Percentiles rank a stretch among this genome's conserved stretches.
These are phyloP conservation scores for Cerceris rybyensis DNA, from an alignment of 2,888 invertebrate species.

Conservation along the genomic window DNA sequence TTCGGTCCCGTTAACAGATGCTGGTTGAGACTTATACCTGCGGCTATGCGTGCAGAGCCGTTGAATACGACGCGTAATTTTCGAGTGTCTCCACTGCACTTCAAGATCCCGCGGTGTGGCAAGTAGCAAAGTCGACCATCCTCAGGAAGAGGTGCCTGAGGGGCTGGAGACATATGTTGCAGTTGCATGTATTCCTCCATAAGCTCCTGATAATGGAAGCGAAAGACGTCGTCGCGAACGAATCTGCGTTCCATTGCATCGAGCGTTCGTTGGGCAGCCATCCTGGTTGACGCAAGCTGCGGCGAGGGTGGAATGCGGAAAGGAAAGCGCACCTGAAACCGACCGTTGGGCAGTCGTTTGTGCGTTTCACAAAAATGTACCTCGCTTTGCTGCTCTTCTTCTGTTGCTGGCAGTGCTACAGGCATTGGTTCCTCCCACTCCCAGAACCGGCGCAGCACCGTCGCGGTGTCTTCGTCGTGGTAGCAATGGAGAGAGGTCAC, in stretches of 20 bases:
- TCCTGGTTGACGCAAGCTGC: too few species aligned
- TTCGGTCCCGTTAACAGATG: not conserved
- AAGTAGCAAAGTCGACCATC: not conserved
- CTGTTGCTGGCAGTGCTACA: too few species aligned
- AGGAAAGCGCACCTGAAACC: too few species aligned
- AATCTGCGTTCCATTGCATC: too few species aligned
- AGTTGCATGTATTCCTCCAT: not conserved
- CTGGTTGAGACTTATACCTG: not conserved
- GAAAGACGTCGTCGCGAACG: too few species aligned
- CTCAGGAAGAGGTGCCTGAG: not conserved
- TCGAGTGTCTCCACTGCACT: not conserved
- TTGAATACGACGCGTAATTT: not conserved
- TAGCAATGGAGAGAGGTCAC: not conserved
- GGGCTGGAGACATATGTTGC: not conserved
- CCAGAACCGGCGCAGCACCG: not conserved
- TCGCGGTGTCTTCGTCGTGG: not conserved
- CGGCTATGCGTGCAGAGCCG: not conserved
- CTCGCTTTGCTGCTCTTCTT: too few species aligned
- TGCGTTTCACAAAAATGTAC: too few species aligned
- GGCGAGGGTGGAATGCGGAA: too few species aligned
- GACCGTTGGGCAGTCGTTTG: too few species aligned
- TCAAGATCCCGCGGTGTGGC: not conserved
- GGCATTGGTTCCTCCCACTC: too few species aligned
- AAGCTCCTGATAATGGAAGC: not conserved
- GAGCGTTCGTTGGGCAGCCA: too few species aligned